Conservation (phyloP, 1,140 invertebrate species). For the Pteromalus puparum region DNA sequence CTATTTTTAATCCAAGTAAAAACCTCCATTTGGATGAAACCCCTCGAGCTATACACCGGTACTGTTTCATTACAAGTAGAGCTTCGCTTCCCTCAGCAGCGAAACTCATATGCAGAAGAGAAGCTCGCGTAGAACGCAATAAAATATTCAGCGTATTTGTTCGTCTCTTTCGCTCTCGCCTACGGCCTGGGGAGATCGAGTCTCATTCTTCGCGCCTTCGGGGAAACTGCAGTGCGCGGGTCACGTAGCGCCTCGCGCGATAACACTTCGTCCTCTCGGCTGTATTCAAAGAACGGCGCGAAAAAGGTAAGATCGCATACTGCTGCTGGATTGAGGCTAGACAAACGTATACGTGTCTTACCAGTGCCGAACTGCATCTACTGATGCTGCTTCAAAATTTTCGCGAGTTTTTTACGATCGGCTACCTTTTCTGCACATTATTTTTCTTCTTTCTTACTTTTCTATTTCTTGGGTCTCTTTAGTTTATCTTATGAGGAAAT, state of each 20-base stretch:
- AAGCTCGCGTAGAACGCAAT: not conserved
- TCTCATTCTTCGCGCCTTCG: conserved; percentile 54
- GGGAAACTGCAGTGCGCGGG: conserved; percentile 57
- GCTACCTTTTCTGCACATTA: not conserved
- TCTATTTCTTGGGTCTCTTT: not conserved
- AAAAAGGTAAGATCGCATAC: conserved; percentile 63
- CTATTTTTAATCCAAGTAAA: not conserved
- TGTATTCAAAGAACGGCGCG: conserved; percentile 65
- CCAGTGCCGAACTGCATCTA: conserved; percentile 51
- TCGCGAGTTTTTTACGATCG: not conserved
- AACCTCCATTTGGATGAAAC: no score
- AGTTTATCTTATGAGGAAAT: not conserved
- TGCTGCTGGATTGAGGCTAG: conserved; percentile 66
- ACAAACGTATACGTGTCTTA: conserved; percentile 66
- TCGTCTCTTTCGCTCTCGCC: not conserved
- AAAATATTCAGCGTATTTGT: conserved; percentile 33
- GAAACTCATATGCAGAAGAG: not conserved
- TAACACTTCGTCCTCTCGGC: conserved; percentile 61
- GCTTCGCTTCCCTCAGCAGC: no score
- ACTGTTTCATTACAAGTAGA: no score
- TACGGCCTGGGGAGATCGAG: conserved; percentile 20
- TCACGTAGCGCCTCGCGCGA: conserved; percentile 65
- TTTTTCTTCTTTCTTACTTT: not conserved
- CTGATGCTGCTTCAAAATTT: not conserved
- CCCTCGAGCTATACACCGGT: no score